Evolutionary conservation across 92 coral and sea anemone species (phyloP), one percentile per base, ranked within the genome.

Genomic region (Paramuricea clavata): DNA sequence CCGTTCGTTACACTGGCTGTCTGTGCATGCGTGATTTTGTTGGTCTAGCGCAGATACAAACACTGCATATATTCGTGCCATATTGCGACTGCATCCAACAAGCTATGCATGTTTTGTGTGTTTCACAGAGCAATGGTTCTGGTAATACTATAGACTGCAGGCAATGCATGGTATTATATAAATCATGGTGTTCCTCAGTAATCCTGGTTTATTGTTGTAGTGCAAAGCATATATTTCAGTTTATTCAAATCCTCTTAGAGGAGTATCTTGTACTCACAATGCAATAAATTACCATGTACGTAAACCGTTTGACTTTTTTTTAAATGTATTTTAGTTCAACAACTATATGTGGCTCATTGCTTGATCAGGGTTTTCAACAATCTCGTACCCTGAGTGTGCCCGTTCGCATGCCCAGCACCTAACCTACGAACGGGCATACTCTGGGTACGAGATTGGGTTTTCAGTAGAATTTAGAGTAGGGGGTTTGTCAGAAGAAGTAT

Each of bases 11-110:
- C n/a, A n/a, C n/a, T n/a, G n/a, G n/a, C n/a, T n/a, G n/a, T n/a
- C n/a, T n/a, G n/a, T n/a, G n/a, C n/a, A n/a, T n/a, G n/a, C n/a
- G 42, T 2, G 8, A 3, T 36, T 47, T 12, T 5, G 16, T 2
- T 9, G 16, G 10, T 19, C 6, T 54, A 17, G 27, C 4, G 62
- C 11, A 2, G 6, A 54, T 54, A 21, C 62, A 54, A 47, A 10
- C 98, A 30, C 78, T 95, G 64, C 87, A 93, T n/a, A n/a, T n/a
- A n/a, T n/a, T n/a, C 65, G 98, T 93, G 39, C 94, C 97, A 4
- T 62, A 86, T 33, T 83, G 81, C 75, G 94, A 97, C 82, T 88
- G 93, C 35, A 93, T 95, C 86, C 91, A 88, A 73, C 98, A 95
- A 57, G 84, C 32, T 60, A 31, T 60, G 54, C 54, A 47, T 15